phyloP scores from a whole-genome alignment of 2,113 vertebrate genomes.

The Neotoma lepida region DNA sequence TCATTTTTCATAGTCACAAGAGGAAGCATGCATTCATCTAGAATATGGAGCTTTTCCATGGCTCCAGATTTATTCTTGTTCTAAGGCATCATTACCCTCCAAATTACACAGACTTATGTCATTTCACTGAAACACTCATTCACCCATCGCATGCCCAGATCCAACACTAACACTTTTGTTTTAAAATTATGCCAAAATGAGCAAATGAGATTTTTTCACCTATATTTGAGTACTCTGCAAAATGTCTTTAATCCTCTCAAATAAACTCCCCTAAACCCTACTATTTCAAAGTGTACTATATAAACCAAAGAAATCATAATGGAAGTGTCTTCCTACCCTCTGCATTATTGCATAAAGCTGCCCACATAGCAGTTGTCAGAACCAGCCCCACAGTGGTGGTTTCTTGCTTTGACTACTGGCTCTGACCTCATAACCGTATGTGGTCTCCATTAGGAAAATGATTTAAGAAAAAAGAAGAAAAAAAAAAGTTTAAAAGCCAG shows the following conservation, averaged over 20 bases:
- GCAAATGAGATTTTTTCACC: constrained; percentile 87
- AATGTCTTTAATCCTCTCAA: constrained; percentile 79
- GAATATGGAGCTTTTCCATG: constrained; percentile 77
- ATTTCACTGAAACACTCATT: constrained; percentile 89
- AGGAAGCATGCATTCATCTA: constrained; percentile 66
- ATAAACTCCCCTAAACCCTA: constrained; percentile 68
- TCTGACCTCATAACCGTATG: background rate
- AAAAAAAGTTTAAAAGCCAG: background rate
- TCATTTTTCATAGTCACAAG: constrained; percentile 67
- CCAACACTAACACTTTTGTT: constrained; percentile 89
- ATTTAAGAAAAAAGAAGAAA: background rate
- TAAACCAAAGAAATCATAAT: constrained; percentile 54
- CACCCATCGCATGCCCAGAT: constrained; percentile 87
- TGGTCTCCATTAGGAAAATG: constrained; percentile 8
- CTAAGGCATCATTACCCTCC: constrained; percentile 80
- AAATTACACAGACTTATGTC: constrained; percentile 89
- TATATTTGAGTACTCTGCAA: constrained; percentile 82
- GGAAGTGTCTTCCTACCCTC: background rate
- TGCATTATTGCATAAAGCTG: background rate
- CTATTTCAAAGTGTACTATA: constrained; percentile 57
- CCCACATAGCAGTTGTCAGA: background rate
- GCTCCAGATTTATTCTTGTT: constrained; percentile 85
- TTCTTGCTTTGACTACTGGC: background rate
- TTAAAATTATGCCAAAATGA: constrained; percentile 87
- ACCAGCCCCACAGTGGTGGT: background rate